Conservation (phyloP, 2,797 vertebrate genomes). For the Galago senegalensis region DNA sequence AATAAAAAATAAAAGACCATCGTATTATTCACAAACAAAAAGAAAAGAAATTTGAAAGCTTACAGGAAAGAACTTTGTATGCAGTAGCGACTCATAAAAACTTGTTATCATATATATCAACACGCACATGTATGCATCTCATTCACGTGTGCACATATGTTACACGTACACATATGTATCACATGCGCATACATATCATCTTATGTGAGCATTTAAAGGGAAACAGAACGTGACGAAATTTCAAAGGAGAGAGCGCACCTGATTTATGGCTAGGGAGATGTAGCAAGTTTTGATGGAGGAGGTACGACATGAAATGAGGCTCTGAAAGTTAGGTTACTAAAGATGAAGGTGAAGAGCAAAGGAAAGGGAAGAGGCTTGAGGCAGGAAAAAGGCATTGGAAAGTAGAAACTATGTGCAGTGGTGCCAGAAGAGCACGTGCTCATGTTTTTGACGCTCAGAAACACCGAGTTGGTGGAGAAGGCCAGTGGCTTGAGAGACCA, state of each 20-base stretch:
- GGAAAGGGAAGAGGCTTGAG: not conserved
- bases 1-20: not conserved
- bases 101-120: not conserved
- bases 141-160: too few relatives aligned
- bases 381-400: not conserved
- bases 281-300: not conserved
- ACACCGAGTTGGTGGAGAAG: not conserved
- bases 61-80: not conserved
- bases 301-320: not conserved
- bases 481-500: not conserved
- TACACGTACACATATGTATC: not conserved
- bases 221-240: not conserved
- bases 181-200: not conserved
- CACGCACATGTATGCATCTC: not conserved
- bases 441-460: not conserved
- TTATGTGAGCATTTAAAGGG: not conserved
- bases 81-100: not conserved
- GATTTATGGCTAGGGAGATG: not conserved
- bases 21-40: not conserved
- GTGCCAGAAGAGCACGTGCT: too few relatives aligned
- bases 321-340: not conserved
- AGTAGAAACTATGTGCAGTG: not conserved
- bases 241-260: not conserved
- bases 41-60: not conserved
- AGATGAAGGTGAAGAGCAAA: not conserved